Conservation (phyloP, 1,140 invertebrate species). For the Amyelois transitella region DNA sequence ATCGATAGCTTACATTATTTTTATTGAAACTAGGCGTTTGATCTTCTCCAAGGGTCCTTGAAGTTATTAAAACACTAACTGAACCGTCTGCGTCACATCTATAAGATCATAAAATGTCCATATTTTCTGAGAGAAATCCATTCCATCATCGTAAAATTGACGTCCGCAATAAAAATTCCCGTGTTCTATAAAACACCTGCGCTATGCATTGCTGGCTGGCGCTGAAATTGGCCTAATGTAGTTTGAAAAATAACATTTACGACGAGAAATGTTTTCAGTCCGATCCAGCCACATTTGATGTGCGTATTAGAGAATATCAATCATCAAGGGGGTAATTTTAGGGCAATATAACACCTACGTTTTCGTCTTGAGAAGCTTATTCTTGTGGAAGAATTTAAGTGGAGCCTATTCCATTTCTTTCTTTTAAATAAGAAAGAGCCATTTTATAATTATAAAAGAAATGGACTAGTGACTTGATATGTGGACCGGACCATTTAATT, state of each 20-base stretch:
- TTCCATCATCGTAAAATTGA: constrained; percentile 51
- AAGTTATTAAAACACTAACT: constrained; percentile 1
- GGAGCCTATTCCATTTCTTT: no score
- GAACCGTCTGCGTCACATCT: constrained; percentile 21
- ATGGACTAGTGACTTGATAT: no score
- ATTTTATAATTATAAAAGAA: no score
- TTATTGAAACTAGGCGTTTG: not conserved
- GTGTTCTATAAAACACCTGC: constrained; percentile 25
- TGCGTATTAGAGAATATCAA: not conserved
- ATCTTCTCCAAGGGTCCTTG: not conserved
- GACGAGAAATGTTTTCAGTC: no score
- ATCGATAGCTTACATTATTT: no score
- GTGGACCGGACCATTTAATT: no score
- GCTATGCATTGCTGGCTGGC: constrained; percentile 24
- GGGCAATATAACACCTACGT: no score
- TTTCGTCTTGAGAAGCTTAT: no score
- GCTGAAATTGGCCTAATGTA: not conserved
- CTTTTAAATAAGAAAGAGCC: no score
- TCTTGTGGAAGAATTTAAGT: no score
- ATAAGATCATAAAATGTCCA: constrained; percentile 43
- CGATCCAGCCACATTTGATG: not conserved
- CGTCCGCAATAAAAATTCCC: constrained; percentile 37
- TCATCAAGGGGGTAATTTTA: no score
- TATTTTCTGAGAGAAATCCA: constrained; percentile 39
- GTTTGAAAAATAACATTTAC: not conserved